Percentiles rank a stretch among this genome's conserved stretches.
These are phyloP conservation scores for Dinothrombium tinctorium DNA, from an alignment of 1,140 invertebrate genomes.

Conservation along the genomic window DNA sequence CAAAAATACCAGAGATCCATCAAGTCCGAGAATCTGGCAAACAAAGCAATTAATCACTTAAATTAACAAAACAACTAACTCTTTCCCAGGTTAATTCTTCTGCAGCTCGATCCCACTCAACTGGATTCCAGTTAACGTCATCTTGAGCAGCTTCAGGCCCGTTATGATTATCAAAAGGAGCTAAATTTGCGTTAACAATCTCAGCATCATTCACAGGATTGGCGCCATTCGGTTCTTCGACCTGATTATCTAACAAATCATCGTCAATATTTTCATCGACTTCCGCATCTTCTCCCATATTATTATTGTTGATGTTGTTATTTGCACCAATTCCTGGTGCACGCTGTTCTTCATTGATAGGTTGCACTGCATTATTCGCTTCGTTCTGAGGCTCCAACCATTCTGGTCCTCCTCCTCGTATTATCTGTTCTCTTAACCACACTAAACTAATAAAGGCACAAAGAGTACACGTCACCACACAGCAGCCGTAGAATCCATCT, in stretches of 20 bases:
- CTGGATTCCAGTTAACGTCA: constrained; percentile 80
- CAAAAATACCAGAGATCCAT: constrained; percentile 85
- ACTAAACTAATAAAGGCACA: constrained; percentile 89
- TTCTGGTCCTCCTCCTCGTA: constrained; percentile 84
- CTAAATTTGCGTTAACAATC: neutral
- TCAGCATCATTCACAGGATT: constrained; percentile 1
- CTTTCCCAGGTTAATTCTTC: constrained; percentile 93
- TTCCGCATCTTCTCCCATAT: constrained; percentile 18
- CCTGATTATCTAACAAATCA: constrained; percentile 15
- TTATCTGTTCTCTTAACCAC: constrained; percentile 91
- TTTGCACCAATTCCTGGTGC: constrained; percentile 1
- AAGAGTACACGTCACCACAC: constrained; percentile 85
- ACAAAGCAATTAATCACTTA: constrained; percentile 9
- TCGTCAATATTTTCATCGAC: constrained; percentile 14
- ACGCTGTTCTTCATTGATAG: constrained; percentile 3
- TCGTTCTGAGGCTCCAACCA: constrained; percentile 57
- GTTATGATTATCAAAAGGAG: too few relatives aligned
- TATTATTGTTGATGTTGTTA: constrained; percentile 7
- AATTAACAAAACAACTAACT: constrained; percentile 16
- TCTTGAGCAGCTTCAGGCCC: constrained; percentile 26
- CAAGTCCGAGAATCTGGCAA: constrained; percentile 59
- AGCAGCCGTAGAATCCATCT: constrained; percentile 84
- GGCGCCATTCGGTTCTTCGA: constrained; percentile 15
- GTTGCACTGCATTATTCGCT: constrained; percentile 12
- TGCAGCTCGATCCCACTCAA: constrained; percentile 89